phyloP scores from a whole-genome alignment of 2,888 invertebrate species.

The Gnatocerus cornutus region DNA sequence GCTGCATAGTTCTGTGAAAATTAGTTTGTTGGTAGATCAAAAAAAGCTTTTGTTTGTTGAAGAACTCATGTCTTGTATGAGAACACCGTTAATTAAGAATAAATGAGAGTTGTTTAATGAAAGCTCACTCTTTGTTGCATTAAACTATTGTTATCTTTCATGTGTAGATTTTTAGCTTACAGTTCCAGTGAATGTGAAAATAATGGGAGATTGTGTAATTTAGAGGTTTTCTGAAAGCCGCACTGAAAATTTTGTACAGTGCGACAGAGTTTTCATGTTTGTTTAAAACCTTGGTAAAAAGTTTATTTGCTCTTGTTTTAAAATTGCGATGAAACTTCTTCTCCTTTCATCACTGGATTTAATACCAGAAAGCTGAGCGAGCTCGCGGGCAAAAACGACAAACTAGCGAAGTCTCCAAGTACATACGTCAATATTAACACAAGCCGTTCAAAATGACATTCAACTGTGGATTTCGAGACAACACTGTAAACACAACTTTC shows the following conservation, averaged over 20 bases:
- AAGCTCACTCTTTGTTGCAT: no score
- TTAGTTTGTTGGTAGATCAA: no score
- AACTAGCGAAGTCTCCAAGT: constrained; percentile 60
- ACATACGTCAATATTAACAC: constrained; percentile 68
- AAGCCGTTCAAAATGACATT: constrained; percentile 65
- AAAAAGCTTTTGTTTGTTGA: no score
- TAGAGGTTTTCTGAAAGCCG: background rate
- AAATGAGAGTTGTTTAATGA: no score
- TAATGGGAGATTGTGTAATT: background rate
- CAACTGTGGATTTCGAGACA: constrained; percentile 57
- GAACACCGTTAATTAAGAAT: no score
- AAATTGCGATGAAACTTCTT: constrained; percentile 57
- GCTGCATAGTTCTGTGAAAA: no score
- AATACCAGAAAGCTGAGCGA: constrained; percentile 60
- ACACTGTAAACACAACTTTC: constrained; percentile 45
- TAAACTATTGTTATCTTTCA: no score
- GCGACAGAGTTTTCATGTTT: constrained; percentile 22
- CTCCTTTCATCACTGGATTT: constrained; percentile 61
- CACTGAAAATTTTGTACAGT: background rate
- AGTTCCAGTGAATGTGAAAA: background rate
- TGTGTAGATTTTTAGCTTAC: background rate
- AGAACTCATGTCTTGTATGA: no score
- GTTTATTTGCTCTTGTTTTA: constrained; percentile 52
- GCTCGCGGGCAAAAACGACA: constrained; percentile 61
- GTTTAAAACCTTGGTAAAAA: constrained; percentile 37